Evolutionary conservation across 92 coral and sea anemone genomes (phyloP).

Genomic region (Hydrozoanthus gracilis): DNA sequence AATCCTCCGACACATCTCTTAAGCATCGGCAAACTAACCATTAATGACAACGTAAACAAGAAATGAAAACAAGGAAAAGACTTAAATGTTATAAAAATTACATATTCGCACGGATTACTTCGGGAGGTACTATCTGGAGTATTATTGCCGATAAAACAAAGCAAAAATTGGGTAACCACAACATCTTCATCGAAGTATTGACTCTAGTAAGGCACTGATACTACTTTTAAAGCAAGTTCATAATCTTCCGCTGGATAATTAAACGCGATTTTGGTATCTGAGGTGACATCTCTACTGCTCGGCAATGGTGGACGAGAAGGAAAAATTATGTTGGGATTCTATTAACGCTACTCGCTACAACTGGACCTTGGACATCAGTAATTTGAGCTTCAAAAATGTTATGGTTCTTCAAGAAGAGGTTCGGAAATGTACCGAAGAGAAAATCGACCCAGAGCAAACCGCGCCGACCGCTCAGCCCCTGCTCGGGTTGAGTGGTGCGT

Average conservation of each 20-base stretch:
- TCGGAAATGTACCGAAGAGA: background rate
- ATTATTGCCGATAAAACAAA: background rate
- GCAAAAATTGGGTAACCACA: conserved; percentile 3
- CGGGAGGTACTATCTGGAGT: background rate
- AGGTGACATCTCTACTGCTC: background rate
- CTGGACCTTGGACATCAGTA: conserved; percentile 23
- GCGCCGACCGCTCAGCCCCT: background rate
- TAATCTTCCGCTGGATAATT: background rate
- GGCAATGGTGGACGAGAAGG: background rate
- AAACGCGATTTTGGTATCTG: too few species aligned
- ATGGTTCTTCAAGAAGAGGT: background rate
- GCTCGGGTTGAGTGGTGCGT: background rate
- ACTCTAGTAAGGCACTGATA: background rate
- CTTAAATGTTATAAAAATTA: background rate
- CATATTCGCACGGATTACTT: too few species aligned
- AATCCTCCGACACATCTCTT: background rate
- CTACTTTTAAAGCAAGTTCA: background rate
- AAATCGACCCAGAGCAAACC: background rate
- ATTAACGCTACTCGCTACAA: conserved; percentile 17
- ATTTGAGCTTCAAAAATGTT: background rate
- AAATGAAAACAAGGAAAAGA: background rate
- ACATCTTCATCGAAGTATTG: background rate
- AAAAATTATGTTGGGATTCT: background rate
- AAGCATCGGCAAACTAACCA: background rate
- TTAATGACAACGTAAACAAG: background rate